Evolutionary conservation across 2,888 invertebrate genomes (phyloP).

Genomic region (Laothoe populi): DNA sequence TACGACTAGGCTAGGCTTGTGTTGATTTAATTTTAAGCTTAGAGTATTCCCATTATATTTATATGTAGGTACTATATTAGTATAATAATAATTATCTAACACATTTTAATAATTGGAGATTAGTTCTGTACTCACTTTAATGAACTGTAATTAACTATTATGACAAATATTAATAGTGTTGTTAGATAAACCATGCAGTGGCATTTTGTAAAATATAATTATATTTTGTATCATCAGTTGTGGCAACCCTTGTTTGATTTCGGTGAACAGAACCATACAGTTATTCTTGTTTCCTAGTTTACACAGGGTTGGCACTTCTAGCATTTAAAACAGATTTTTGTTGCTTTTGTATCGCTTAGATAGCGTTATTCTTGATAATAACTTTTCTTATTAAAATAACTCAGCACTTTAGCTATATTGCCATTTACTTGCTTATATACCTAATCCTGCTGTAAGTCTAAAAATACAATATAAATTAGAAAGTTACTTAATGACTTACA

Average conservation of each 20-base stretch:
- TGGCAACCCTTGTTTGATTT: constrained; percentile 12
- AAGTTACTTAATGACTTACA: no score
- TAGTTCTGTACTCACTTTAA: background rate
- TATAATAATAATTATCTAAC: background rate
- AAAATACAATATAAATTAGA: no score
- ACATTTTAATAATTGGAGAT: background rate
- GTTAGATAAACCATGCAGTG: background rate
- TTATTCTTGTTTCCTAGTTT: background rate
- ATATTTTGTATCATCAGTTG: background rate
- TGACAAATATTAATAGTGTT: constrained; percentile 22
- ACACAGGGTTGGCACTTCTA: background rate
- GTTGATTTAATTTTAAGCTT: no score
- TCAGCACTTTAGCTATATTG: no score
- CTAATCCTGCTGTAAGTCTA: no score
- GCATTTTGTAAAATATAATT: constrained; percentile 3
- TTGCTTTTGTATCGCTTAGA: no score
- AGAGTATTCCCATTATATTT: no score
- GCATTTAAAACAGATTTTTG: background rate
- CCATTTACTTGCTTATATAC: no score
- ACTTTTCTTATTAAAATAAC: no score
- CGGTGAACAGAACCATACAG: background rate
- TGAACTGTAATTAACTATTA: constrained; percentile 18
- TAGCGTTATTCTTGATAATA: no score
- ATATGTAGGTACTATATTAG: background rate
- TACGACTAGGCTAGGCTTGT: no score